These are phyloP conservation scores for Spatulosminthurus flaviceps DNA, from an alignment of 2,888 invertebrate genomes.

Conservation along the genomic window DNA sequence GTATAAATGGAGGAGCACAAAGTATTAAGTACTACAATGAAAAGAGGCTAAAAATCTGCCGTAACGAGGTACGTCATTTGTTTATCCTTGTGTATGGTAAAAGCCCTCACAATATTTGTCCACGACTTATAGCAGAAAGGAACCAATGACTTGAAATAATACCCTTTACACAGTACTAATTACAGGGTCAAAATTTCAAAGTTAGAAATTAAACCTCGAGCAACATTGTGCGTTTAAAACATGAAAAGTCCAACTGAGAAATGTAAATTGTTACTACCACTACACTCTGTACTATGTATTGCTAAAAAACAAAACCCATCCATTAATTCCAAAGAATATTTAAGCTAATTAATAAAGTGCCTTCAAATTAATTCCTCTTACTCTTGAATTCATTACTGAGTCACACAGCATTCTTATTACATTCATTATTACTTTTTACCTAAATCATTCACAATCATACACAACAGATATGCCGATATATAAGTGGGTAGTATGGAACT, in stretches of 20 bases:
- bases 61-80: not conserved
- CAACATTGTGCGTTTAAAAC: not conserved
- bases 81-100: not conserved
- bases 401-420: not conserved
- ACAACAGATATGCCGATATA: no score
- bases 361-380: slow-evolving; percentile 30
- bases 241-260: not conserved
- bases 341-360: slow-evolving; percentile 34
- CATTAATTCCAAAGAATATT: slow-evolving; percentile 40
- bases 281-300: not conserved
- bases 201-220: not conserved
- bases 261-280: slow-evolving; percentile 7
- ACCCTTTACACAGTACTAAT: slow-evolving; percentile 1
- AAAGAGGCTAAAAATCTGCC: not conserved
- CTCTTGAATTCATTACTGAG: not conserved
- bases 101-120: not conserved
- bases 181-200: slow-evolving; percentile 20
- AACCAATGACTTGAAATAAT: not conserved
- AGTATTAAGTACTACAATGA: not conserved
- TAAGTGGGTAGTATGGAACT: no score
- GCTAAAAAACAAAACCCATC: slow-evolving; percentile 35
- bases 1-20: not conserved
- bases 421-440: not conserved
- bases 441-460: no score
- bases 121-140: not conserved